phyloP scores from a whole-genome alignment of 2,113 vertebrate species.

The Emydocephalus ijimae region DNA sequence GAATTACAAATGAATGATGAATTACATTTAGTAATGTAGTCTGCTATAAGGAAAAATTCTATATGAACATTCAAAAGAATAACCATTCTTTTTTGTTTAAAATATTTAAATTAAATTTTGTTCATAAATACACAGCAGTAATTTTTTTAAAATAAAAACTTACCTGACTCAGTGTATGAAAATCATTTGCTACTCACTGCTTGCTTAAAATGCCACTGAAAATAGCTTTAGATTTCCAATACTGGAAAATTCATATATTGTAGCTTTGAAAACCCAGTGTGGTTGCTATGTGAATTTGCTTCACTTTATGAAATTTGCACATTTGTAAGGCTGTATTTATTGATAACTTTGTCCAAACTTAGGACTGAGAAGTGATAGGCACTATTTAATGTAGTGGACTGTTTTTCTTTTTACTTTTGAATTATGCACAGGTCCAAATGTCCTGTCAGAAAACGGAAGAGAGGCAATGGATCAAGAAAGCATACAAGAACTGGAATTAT shows the following conservation, averaged over 20 bases:
- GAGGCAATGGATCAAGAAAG: conserved; percentile 44
- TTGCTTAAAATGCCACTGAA: background rate
- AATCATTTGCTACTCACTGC: background rate
- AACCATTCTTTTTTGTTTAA: background rate
- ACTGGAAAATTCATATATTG: background rate
- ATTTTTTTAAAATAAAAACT: background rate
- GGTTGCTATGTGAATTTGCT: background rate
- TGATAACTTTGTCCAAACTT: background rate
- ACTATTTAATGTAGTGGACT: background rate
- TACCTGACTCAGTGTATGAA: background rate
- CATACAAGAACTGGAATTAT: conserved; percentile 48
- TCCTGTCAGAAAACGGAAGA: conserved; percentile 19
- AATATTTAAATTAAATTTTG: background rate
- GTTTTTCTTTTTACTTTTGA: background rate
- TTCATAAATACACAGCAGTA: background rate
- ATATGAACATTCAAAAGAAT: background rate
- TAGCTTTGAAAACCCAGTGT: background rate
- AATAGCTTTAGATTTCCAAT: background rate
- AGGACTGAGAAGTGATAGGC: background rate
- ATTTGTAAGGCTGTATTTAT: background rate
- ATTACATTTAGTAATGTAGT: background rate
- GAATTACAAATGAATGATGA: background rate
- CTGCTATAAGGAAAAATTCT: background rate
- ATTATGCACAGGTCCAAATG: background rate
- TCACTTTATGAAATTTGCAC: background rate